Conservation (phyloP, 2,888 invertebrate genomes). For the Ophonus ardosiacus region DNA sequence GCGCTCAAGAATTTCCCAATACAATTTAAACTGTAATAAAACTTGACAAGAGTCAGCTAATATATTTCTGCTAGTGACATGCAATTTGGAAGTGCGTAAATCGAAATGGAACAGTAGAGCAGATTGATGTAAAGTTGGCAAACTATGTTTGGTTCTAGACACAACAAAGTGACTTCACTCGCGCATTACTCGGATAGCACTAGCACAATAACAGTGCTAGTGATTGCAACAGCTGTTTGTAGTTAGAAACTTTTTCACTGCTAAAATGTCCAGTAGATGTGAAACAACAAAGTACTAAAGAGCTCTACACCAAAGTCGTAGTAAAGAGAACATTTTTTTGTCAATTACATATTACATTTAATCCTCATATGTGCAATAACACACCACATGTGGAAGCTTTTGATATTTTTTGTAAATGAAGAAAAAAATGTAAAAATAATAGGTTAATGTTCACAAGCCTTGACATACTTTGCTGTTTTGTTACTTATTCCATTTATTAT, state of each 20-base stretch:
- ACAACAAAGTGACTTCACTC: not conserved
- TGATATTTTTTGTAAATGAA: not conserved
- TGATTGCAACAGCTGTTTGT: not conserved
- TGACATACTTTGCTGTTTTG: too few species aligned
- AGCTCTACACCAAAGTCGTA: not conserved
- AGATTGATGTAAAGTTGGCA: not conserved
- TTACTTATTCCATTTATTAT: too few species aligned
- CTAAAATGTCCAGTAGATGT: not conserved
- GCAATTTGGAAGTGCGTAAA: not conserved
- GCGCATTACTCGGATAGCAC: not conserved
- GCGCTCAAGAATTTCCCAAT: not conserved
- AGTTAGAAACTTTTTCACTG: not conserved
- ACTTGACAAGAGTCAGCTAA: not conserved
- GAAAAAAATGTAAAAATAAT: not conserved
- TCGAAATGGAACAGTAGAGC: not conserved
- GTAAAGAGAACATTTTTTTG: not conserved
- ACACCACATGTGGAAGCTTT: not conserved
- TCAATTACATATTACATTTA: not conserved
- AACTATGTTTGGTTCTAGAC: not conserved
- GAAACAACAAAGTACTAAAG: not conserved
- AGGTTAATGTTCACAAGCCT: too few species aligned
- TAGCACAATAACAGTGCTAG: not conserved
- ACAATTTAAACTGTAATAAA: not conserved
- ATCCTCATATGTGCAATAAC: not conserved
- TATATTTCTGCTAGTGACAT: not conserved